Conservation (phyloP, 2,797 vertebrate species). For the Centroberyx gerrardi region DNA sequence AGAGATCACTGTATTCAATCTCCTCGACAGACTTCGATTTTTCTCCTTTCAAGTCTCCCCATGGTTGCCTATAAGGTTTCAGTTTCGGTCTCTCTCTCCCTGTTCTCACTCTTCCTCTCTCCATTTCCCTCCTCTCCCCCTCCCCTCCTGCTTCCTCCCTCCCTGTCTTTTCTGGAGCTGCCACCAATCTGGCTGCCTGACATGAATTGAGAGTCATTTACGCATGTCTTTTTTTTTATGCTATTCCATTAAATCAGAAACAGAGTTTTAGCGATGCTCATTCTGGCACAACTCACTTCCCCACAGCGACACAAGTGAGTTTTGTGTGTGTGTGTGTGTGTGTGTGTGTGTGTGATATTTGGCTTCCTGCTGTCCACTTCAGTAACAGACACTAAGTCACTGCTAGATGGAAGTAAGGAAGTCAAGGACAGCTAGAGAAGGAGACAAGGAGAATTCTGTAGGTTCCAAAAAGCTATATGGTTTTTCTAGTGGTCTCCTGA, state of each 20-base stretch:
- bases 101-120: not conserved
- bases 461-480: not conserved
- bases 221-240: conserved; percentile 19
- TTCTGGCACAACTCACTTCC: conserved; percentile 52
- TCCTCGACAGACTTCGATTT: conserved; percentile 2
- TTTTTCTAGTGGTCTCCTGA: not conserved
- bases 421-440: conserved; percentile 31
- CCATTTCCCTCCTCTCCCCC: not conserved
- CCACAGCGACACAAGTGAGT: conserved; percentile 50
- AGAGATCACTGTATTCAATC: conserved; percentile 12
- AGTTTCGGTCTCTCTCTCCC: not conserved
- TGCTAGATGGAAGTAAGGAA: conserved; percentile 47
- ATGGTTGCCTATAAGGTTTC: conserved; percentile 11
- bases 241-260: conserved; percentile 49
- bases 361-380: conserved; percentile 36
- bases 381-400: conserved; percentile 37
- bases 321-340: not conserved
- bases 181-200: conserved; percentile 17
- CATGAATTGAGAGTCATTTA: conserved; percentile 25
- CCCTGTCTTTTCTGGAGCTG: conserved; percentile 9
- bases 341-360: conserved; percentile 29
- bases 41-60: conserved; percentile 14
- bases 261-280: conserved; percentile 56
- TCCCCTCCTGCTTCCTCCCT: not conserved
- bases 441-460: not conserved